Evolutionary conservation across 2,888 invertebrate species (phyloP).

Genomic region (Coelogynopora nodosa): DNA sequence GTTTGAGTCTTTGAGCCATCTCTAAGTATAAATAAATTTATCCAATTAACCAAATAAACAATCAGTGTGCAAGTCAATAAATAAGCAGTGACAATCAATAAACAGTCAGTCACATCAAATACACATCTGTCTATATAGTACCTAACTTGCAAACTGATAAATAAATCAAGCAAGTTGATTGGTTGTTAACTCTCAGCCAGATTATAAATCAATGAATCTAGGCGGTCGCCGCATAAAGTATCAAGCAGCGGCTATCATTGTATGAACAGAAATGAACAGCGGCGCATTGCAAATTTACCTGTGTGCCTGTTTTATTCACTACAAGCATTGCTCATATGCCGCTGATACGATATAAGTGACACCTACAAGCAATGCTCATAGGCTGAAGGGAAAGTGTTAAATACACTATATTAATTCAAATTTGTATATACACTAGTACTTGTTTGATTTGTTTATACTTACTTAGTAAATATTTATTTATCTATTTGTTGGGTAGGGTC

Average conservation of each 20-base stretch:
- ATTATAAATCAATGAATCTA: slow-evolving; percentile 12
- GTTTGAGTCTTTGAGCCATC: slow-evolving; percentile 13
- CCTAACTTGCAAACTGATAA: slow-evolving; percentile 24
- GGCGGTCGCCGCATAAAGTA: slow-evolving; percentile 22
- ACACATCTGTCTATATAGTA: slow-evolving; percentile 27
- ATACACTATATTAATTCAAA: too few relatives aligned
- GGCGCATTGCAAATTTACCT: slow-evolving; percentile 25
- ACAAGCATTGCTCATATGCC: slow-evolving; percentile 12
- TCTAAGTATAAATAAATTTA: too few relatives aligned
- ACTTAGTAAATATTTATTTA: too few relatives aligned
- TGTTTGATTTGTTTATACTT: too few relatives aligned
- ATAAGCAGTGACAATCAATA: slow-evolving; percentile 9
- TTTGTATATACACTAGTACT: too few relatives aligned
- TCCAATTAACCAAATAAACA: too few relatives aligned
- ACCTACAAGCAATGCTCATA: slow-evolving; percentile 11
- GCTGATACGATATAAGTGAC: neutral
- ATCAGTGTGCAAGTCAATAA: slow-evolving; percentile 31
- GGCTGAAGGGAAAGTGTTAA: slow-evolving; percentile 6
- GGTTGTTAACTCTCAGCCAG: slow-evolving; percentile 28
- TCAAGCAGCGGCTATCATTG: slow-evolving; percentile 20
- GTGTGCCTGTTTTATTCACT: slow-evolving; percentile 11
- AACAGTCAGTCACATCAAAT: neutral
- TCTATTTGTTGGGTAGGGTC: too few relatives aligned
- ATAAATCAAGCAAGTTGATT: slow-evolving; percentile 27
- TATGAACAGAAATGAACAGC: slow-evolving; percentile 26